Evolutionary conservation across 2,113 vertebrate species (phyloP).

Genomic region (Pungitius pungitius): DNA sequence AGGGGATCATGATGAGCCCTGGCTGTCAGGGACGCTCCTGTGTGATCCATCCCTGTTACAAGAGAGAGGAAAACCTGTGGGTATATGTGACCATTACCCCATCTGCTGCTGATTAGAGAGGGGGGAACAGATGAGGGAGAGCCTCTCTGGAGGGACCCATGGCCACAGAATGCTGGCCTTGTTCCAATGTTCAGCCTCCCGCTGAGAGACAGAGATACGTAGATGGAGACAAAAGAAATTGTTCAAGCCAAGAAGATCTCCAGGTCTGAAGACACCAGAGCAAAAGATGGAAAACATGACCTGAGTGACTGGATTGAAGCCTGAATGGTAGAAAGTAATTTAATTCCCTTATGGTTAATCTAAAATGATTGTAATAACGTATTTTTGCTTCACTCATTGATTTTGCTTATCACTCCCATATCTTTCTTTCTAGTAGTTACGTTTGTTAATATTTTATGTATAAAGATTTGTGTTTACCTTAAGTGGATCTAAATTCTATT

Average conservation of each 20-base stretch:
- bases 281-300: not conserved
- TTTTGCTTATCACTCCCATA: not conserved
- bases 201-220: not conserved
- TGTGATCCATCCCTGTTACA: slow-evolving; percentile 5
- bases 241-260: not conserved
- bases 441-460: not conserved
- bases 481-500: not conserved
- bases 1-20: slow-evolving; percentile 2
- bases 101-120: slow-evolving; percentile 18
- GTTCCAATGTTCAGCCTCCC: not conserved
- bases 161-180: not conserved
- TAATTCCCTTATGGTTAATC: not conserved
- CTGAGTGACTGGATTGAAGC: too few species aligned
- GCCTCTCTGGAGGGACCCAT: not conserved
- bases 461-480: not conserved
- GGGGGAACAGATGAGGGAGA: not conserved
- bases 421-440: not conserved
- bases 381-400: not conserved
- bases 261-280: not conserved
- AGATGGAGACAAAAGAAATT: not conserved
- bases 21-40: slow-evolving; percentile 23
- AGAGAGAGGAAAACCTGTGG: not conserved
- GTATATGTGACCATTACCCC: slow-evolving; percentile 17
- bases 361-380: not conserved
- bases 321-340: not conserved